Conservation (phyloP, 2,113 vertebrate genomes). For the Epinephelus moara region DNA sequence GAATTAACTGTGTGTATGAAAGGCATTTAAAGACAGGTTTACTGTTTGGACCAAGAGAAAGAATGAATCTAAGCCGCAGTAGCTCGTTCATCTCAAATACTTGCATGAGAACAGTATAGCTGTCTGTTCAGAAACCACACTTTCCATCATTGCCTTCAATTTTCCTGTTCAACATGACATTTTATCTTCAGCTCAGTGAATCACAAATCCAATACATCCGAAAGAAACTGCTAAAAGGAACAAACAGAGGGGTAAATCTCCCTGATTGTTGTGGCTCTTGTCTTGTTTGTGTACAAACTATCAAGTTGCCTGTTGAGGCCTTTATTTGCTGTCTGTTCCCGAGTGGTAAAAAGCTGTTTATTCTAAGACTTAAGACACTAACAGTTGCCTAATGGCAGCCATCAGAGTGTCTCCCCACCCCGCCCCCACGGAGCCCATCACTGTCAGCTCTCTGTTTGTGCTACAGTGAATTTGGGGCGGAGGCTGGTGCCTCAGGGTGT, state of each 20-base stretch:
- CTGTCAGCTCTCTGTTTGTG: conserved; percentile 41
- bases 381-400: conserved; percentile 62
- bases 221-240: conserved; percentile 38
- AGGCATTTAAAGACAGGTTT: conserved; percentile 34
- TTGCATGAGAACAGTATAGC: neutral
- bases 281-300: conserved; percentile 35
- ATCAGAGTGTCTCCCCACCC: conserved; percentile 28
- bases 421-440: conserved; percentile 14
- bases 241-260: conserved; percentile 48
- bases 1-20: conserved; percentile 31
- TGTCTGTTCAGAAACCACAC: conserved; percentile 16
- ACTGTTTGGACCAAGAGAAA: conserved; percentile 29
- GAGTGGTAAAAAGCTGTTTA: conserved; percentile 66
- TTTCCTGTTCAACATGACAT: conserved; percentile 22
- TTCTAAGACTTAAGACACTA: conserved; percentile 67
- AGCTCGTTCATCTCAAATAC: conserved; percentile 33
- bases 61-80: conserved; percentile 28
- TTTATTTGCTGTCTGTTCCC: conserved; percentile 68
- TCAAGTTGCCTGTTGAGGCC: conserved; percentile 46
- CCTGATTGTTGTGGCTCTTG: conserved; percentile 34
- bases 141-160: conserved; percentile 23
- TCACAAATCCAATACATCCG: conserved; percentile 18
- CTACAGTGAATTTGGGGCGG: conserved; percentile 25
- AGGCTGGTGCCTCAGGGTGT: conserved; percentile 12
- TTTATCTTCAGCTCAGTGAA: conserved; percentile 28